Base-by-base conservation (phyloP, 1,140 invertebrate species). In the Procambarus clarkii region DNA sequence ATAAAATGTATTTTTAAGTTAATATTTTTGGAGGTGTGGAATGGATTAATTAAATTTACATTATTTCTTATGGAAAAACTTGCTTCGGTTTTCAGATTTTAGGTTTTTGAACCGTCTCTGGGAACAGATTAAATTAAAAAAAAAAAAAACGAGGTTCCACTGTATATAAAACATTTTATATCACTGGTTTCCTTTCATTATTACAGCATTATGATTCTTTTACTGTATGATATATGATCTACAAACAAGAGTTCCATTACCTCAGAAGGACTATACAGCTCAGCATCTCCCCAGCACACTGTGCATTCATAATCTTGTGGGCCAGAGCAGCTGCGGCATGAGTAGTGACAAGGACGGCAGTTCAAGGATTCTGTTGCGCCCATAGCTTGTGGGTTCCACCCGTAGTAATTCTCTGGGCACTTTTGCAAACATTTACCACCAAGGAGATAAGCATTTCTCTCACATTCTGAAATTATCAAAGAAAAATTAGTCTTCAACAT, bases 291-390 rank as follows among this genome's bases (percentile, higher is more conserved):
- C 92, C 95, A 95, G 94, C 96, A 96, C 9, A 93, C 88, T 13
- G 93, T 94, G 93, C 96, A 96, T 88, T 96, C 94, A 89, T 96
- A 95, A 93, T 96, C 95, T 91, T 95, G 94, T 0, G 95, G 95
- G 9, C 96, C 96, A 7, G 93, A 93, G 92, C 96, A 96, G 9
- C 93, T 94, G 91, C 94, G 94, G 93, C 96, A 96, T 4, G 95
- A 94, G 93, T 96, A 96, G 94, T 96, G 96, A 94, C 96, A 96
- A 11, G 93, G 93, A 7, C 93, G 88, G 92, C 95, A 95, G 11
- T 93, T 82, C 9, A 81, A 85, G 21, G 82, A 34, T 11, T 82
- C 89, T 2, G 81, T 50, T 24, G 77, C 76, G 2, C 89, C 89
- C 24, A 80, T 74, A 60, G 79, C 54, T 46, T 78, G 76, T 18